Evolutionary conservation across 2,888 invertebrate species (phyloP), one percentile per base, ranked within the genome.

Genomic region (Drosophila robusta): DNA sequence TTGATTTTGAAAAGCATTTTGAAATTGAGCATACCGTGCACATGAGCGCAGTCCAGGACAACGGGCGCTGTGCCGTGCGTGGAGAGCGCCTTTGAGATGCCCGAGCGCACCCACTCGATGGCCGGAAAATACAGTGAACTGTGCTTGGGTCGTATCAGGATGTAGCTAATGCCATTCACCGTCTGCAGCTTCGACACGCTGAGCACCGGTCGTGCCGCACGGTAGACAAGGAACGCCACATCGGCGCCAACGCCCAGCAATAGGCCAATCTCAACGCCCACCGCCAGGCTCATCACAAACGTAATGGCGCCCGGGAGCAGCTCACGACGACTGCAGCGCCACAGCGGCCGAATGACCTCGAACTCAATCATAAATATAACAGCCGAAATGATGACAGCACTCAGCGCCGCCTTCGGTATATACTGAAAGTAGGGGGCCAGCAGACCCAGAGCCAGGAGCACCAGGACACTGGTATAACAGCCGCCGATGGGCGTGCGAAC

Each of bases 351-450:
- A 0, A 97, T 95, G 47, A 96, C 96, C 93, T 97, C 96, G 91
- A 97, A 97, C 92, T 98, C 97, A 87, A 98, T 97, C 97, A 98
- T 98, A 92, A 97, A 97, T 91, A 98, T 95, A 70, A 98, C 98
- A 78, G 98, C 98, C 90, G 97, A 96, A 76, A 98, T 98, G 69
- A 98, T 98, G 46, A 98, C 98, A 3, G 98, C 97, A 36, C 97
- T 97, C 16, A 98, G 93, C 0, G 97, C 96, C 0, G 97, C 96
- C 93, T 97, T 97, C 0, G 97, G 97, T 90, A 97, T 97, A 92
- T 94, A 97, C 85, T 96, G 96, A 92, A 98, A 98, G 89, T 96
- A 96, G 0, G 97, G 97, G 1, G 98, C 97, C 22, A 98, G 93
- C 34, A 98, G 93, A 73, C 96, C 95, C n/a, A 98, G 93, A 0